phyloP scores from a whole-genome alignment of 2,797 vertebrate genomes.

The Garrulus glandarius region DNA sequence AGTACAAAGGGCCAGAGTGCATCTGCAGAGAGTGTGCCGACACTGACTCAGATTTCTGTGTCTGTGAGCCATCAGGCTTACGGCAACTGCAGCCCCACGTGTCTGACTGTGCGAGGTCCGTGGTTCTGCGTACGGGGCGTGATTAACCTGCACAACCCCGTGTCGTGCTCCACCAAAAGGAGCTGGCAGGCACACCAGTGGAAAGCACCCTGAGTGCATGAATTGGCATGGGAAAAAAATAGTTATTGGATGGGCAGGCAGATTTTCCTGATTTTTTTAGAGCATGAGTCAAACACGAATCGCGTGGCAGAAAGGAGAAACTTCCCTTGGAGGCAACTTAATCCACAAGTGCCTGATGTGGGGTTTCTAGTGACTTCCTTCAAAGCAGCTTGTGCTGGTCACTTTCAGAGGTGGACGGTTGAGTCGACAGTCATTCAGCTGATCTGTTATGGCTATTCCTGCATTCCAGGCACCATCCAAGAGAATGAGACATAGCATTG shows the following conservation, averaged over 20 bases:
- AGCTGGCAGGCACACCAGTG: fast-evolving
- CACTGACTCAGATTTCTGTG: not conserved
- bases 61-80: not conserved
- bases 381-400: constrained; percentile 57
- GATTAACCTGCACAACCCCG: not conserved
- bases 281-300: not conserved
- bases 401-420: not conserved
- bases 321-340: not conserved
- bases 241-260: not conserved
- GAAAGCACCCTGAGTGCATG: not conserved
- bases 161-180: not conserved
- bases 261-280: not conserved
- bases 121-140: fast-evolving
- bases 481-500: constrained; percentile 58
- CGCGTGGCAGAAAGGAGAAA: not conserved
- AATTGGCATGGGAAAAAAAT: not conserved
- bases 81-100: not conserved
- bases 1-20: not conserved
- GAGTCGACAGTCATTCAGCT: not conserved
- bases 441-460: constrained; percentile 37
- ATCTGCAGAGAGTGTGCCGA: not conserved
- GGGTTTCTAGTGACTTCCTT: constrained; percentile 54
- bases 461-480: constrained; percentile 59
- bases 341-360: not conserved
- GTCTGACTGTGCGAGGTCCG: not conserved